Percentiles rank a stretch among this genome's conserved stretches.
These are phyloP conservation scores for Poecilia wingei DNA, from an alignment of 2,797 vertebrate genomes.

Conservation along the genomic window DNA sequence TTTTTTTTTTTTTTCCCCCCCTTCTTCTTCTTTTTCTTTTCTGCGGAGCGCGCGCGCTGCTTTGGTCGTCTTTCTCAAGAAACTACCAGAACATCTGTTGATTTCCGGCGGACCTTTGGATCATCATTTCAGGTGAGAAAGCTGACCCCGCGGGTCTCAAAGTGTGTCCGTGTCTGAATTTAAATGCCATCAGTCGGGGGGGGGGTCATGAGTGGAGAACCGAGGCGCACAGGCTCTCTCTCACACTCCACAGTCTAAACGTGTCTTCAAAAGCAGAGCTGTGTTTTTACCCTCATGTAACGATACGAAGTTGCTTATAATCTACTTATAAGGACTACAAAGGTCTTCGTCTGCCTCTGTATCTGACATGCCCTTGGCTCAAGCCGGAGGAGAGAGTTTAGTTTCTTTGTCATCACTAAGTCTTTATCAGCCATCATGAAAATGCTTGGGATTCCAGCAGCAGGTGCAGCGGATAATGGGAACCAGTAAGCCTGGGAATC, in stretches of 20 bases:
- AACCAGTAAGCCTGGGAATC: constrained; percentile 32
- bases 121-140: constrained; percentile 51
- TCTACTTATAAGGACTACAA: not conserved
- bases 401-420: constrained; percentile 16
- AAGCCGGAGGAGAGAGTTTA: not conserved
- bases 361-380: constrained; percentile 10
- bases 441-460: constrained; percentile 54
- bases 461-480: constrained; percentile 59
- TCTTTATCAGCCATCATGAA: constrained; percentile 27
- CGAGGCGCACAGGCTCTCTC: constrained; percentile 2
- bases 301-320: not conserved
- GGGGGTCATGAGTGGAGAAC: not conserved
- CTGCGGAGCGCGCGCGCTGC: not conserved
- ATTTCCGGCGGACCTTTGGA: constrained; percentile 13
- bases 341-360: not conserved
- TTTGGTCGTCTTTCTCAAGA: not conserved
- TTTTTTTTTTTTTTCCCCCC: not conserved
- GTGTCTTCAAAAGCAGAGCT: constrained; percentile 4
- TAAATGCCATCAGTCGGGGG: not conserved
- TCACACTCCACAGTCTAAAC: constrained; percentile 19
- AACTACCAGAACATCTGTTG: not conserved
- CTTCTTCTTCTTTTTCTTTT: not conserved
- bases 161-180: not conserved
- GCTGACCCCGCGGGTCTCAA: not conserved
- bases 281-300: not conserved